These are phyloP conservation scores for Takifugu ocellatus DNA, from an alignment of 2,797 vertebrate genomes.

Conservation along the genomic window DNA sequence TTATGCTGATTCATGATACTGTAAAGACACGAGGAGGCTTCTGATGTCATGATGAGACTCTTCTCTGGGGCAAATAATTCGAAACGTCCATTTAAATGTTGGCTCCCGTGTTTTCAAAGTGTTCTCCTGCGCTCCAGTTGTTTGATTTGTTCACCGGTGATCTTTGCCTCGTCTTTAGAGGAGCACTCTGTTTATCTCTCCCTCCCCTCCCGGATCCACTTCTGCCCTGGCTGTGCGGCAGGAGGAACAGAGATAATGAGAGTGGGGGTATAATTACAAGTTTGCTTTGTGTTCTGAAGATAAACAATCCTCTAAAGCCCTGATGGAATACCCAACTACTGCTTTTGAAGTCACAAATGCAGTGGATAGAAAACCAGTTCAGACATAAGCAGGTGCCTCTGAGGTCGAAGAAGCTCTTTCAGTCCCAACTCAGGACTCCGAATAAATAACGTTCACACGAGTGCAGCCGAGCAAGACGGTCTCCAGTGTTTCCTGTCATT, in stretches of 20 bases:
- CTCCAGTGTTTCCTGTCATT: conserved; percentile 37
- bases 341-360: conserved; percentile 9
- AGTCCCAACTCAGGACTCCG: background rate
- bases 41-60: conserved; percentile 21
- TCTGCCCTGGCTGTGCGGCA: conserved; percentile 43
- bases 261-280: conserved; percentile 55
- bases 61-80: background rate
- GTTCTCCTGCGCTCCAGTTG: conserved; percentile 6
- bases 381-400: conserved; percentile 55
- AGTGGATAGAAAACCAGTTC: conserved; percentile 28
- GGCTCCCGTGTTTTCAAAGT: conserved; percentile 6
- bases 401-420: conserved; percentile 25
- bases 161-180: conserved; percentile 50
- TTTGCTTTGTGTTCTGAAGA: conserved; percentile 36
- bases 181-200: conserved; percentile 61
- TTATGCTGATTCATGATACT: conserved; percentile 3
- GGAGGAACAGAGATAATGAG: conserved; percentile 48
- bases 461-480: conserved; percentile 12
- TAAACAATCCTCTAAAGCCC: conserved; percentile 51
- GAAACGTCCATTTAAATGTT: conserved; percentile 1
- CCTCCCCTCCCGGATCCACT: conserved; percentile 37
- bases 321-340: conserved; percentile 20
- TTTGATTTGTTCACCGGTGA: conserved; percentile 30
- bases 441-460: conserved; percentile 30
- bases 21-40: conserved; percentile 18